Conservation (phyloP, 2,888 invertebrate species). For the Chaitophorus viminalis region DNA sequence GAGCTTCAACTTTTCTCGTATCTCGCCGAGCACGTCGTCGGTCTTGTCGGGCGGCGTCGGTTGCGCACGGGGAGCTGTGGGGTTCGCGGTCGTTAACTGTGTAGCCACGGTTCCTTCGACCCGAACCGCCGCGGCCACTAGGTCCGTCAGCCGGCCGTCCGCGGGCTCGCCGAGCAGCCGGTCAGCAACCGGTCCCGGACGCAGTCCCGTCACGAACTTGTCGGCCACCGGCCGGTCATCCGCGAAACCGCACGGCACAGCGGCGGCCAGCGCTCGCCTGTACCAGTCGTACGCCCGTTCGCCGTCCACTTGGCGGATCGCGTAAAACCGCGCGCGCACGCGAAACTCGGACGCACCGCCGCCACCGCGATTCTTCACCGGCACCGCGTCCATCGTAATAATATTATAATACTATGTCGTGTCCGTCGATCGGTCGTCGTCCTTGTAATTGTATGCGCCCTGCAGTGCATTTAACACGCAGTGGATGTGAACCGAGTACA, state of each 20-base stretch:
- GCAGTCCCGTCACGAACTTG: slow-evolving; percentile 50
- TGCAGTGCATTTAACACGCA: too few species aligned
- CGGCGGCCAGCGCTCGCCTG: slow-evolving; percentile 15
- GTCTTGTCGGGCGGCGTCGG: not conserved
- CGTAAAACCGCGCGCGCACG: slow-evolving; percentile 35
- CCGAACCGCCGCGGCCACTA: slow-evolving; percentile 1
- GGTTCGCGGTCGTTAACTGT: not conserved
- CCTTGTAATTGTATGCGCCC: too few species aligned
- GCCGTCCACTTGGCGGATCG: slow-evolving; percentile 30
- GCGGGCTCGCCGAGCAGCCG: slow-evolving; percentile 25
- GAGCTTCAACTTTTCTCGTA: slow-evolving; percentile 18
- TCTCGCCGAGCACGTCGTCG: not conserved
- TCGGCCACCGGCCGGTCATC: not conserved
- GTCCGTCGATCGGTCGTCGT: not conserved
- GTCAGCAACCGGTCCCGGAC: slow-evolving; percentile 42
- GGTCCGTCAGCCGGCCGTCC: not conserved
- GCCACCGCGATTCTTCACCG: not conserved
- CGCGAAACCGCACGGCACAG: slow-evolving; percentile 21
- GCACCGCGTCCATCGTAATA: too few species aligned
- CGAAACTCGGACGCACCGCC: slow-evolving; percentile 3
- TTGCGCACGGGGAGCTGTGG: not conserved
- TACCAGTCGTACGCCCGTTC: slow-evolving; percentile 50
- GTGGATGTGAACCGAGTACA: too few species aligned
- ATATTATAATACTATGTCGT: too few species aligned
- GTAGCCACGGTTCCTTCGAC: not conserved